Evolutionary conservation across 2,113 vertebrate species (phyloP).

Genomic region (Damaliscus lunatus): DNA sequence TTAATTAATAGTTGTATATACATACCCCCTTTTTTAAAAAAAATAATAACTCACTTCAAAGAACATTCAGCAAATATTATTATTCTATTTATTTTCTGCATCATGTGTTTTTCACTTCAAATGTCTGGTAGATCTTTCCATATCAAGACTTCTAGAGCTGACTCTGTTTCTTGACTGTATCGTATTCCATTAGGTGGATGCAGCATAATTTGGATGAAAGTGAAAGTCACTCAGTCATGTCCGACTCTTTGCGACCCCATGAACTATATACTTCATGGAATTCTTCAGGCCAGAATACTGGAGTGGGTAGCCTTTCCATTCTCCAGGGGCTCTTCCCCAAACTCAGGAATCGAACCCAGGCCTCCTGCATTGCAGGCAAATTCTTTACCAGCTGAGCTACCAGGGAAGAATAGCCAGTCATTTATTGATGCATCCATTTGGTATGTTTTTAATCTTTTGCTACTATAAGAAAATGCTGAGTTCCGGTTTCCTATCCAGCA

Average conservation of each 20-base stretch:
- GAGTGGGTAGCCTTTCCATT: background rate
- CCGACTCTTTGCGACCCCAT: background rate
- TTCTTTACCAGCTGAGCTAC: background rate
- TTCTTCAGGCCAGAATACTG: background rate
- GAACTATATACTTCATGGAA: background rate
- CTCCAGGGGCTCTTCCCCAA: background rate
- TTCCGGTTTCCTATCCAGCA: slow-evolving; percentile 5
- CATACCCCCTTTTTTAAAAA: background rate
- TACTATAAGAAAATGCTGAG: slow-evolving; percentile 57
- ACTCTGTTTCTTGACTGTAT: background rate
- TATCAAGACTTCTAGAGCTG: background rate
- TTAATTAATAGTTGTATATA: background rate
- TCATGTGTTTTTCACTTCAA: background rate
- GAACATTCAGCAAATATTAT: background rate
- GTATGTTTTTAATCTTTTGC: slow-evolving; percentile 15
- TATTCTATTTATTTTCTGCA: background rate
- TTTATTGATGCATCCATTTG: background rate
- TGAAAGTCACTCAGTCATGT: background rate
- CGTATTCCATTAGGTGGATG: background rate
- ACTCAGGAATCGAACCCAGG: background rate
- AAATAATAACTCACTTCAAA: background rate
- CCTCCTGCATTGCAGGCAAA: background rate
- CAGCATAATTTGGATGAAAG: background rate
- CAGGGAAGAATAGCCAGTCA: background rate
- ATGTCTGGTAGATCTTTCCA: background rate